Conservation (phyloP, 2,888 invertebrate genomes). For the Notodonta dromedarius region DNA sequence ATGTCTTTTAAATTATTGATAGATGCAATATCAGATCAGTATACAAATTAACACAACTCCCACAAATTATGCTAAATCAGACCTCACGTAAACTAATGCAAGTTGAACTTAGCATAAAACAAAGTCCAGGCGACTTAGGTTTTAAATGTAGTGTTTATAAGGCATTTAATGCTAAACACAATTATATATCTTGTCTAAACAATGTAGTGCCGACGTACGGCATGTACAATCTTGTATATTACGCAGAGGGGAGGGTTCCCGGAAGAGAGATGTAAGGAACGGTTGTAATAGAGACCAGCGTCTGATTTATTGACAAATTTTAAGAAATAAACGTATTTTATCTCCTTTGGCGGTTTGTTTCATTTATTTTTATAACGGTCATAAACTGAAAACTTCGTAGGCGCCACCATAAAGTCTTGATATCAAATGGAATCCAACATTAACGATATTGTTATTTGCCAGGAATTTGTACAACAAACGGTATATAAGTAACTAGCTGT, state of each 20-base stretch:
- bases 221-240: conserved; percentile 59
- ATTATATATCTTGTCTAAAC: conserved; percentile 49
- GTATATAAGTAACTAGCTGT: too few relatives aligned
- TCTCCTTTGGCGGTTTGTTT: conserved; percentile 67
- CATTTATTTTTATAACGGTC: conserved; percentile 36
- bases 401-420: too few relatives aligned
- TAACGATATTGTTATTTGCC: too few relatives aligned
- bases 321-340: conserved; percentile 81
- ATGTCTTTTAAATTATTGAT: too few relatives aligned
- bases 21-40: too few relatives aligned
- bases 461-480: too few relatives aligned
- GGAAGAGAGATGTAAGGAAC: conserved; percentile 41
- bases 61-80: background rate
- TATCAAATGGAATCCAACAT: too few relatives aligned
- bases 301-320: conserved; percentile 76
- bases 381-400: background rate
- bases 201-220: conserved; percentile 42
- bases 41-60: too few relatives aligned
- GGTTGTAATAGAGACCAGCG: conserved; percentile 58
- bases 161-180: conserved; percentile 50
- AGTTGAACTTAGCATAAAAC: conserved; percentile 19
- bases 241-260: conserved; percentile 33
- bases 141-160: conserved; percentile 34
- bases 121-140: conserved; percentile 38
- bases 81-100: conserved; percentile 2